A percentile compares a stretch with the other conserved stretches of the same genome.
Conservation (phyloP, 2,797 vertebrate genomes). For the Craterocephalus amniculus region DNA sequence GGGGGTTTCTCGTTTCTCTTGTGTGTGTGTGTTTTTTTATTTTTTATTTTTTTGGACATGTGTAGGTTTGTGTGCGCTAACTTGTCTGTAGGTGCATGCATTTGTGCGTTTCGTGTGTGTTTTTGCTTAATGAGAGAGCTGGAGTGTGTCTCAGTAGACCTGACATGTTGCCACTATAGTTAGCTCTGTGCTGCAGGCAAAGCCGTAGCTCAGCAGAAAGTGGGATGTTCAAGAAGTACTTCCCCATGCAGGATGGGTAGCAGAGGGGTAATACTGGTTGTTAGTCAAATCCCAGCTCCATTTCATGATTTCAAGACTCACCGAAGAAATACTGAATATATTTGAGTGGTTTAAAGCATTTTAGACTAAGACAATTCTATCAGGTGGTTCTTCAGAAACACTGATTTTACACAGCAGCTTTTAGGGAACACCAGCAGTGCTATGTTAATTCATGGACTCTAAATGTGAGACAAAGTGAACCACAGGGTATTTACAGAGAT, state of each 20-base stretch:
- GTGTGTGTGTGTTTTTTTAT: slow-evolving; percentile 22
- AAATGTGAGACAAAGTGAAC: slow-evolving; percentile 35
- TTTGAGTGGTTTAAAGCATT: not conserved
- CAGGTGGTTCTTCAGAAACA: not conserved
- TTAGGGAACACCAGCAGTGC: slow-evolving; percentile 4
- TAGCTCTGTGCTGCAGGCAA: slow-evolving; percentile 68
- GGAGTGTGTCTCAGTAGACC: slow-evolving; percentile 68
- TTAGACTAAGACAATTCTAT: not conserved
- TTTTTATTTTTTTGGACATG: slow-evolving; percentile 32
- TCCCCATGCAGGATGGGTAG: slow-evolving; percentile 30
- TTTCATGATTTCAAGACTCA: not conserved
- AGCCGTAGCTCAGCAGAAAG: slow-evolving; percentile 67
- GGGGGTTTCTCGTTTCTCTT: slow-evolving; percentile 6
- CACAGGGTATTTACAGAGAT: slow-evolving; percentile 48
- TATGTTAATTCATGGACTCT: slow-evolving; percentile 11
- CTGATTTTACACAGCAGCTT: not conserved
- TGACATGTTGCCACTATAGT: slow-evolving; percentile 73
- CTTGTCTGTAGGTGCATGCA: slow-evolving; percentile 15
- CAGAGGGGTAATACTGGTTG: slow-evolving; percentile 6
- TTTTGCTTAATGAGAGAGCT: slow-evolving; percentile 68
- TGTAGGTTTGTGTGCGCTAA: slow-evolving; percentile 29
- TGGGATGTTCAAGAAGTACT: slow-evolving; percentile 34
- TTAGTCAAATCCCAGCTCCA: not conserved
- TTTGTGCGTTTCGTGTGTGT: slow-evolving; percentile 25
- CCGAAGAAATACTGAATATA: not conserved